Conservation (phyloP, 2,797 vertebrate genomes). For the Peromyscus aztecus region DNA sequence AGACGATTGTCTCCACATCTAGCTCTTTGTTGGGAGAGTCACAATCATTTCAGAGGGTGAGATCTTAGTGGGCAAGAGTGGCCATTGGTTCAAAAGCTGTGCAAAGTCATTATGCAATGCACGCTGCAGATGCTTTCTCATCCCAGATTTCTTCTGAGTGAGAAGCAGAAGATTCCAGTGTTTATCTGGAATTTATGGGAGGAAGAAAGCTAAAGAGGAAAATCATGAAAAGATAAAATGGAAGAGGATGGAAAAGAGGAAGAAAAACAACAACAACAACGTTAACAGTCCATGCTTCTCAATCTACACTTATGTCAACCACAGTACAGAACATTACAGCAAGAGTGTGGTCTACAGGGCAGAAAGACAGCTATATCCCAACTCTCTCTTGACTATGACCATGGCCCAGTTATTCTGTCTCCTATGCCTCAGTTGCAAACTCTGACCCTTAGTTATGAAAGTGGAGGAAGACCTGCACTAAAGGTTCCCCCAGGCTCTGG, state of each 20-base stretch:
- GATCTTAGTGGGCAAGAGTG: background rate
- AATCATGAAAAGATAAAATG: background rate
- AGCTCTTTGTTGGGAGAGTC: conserved; percentile 47
- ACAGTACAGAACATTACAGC: background rate
- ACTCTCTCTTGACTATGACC: background rate
- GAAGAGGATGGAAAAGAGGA: background rate
- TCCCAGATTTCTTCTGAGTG: background rate
- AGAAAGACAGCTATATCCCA: conserved; percentile 26
- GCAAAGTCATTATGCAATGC: background rate
- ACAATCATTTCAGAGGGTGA: conserved; percentile 45
- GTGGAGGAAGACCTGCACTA: background rate
- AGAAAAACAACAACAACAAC: background rate
- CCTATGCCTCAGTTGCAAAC: background rate
- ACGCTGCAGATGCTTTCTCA: background rate
- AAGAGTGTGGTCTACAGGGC: background rate
- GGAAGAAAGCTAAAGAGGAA: conserved; percentile 33
- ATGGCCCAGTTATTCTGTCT: background rate
- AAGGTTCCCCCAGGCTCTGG: background rate
- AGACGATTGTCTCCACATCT: conserved; percentile 28
- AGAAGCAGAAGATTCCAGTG: conserved; percentile 43
- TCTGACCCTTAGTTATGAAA: background rate
- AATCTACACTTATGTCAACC: background rate
- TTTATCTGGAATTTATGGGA: background rate
- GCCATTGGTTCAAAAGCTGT: background rate
- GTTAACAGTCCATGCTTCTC: background rate